Base-by-base conservation (phyloP, 2,113 vertebrate genomes). In the Lasiurus borealis region DNA sequence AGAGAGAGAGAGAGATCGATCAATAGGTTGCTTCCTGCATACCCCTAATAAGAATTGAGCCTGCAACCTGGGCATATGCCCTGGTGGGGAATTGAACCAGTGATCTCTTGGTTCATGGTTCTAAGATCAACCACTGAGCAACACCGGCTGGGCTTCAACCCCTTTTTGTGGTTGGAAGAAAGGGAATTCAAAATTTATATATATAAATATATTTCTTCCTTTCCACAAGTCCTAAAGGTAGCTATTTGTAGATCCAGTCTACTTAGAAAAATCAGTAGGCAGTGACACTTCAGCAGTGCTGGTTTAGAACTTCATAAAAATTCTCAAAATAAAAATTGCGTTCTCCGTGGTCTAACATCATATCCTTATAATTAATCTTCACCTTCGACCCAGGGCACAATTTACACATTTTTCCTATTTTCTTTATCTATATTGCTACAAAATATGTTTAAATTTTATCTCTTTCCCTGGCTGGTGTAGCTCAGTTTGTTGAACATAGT, bases 211-310 rank as follows among this genome's bases (percentile, higher is more conserved):
- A 72, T 46, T 90, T 52, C 3, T 93, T 69, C 36, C 40, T 64
- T 95, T 91, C 15, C 92, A 40, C 96, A 75, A 95, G 93, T 96
- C 81, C 91, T 93, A 87, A 97, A 97, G 94, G 40, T 86, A 91
- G 5, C 3, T 31, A 95, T 95, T 97, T 92, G 46, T 36, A 82
- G 76, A 78, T 90, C 21, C 8, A 90, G 31, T 71, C 29, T 23
- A 69, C 31, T 19, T 52, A 91, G 44, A 97, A 97, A 96, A 71
- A 96, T 2, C 3, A 54, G 71, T 3, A 92, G 54, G 86, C 3
- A 46, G 1, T 13, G 97, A 5, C 85, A 5, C 2, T 77, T 96
- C 46, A 88, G 57, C 95, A 97, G 66, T 82, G 64, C 50, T 89
- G 1, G 1, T 81, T 97, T 95, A 68, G 71, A 95, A 19, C 10